These are phyloP conservation scores for Ptyas mucosa DNA, from an alignment of 2,113 vertebrate species.

Conservation along the genomic window DNA sequence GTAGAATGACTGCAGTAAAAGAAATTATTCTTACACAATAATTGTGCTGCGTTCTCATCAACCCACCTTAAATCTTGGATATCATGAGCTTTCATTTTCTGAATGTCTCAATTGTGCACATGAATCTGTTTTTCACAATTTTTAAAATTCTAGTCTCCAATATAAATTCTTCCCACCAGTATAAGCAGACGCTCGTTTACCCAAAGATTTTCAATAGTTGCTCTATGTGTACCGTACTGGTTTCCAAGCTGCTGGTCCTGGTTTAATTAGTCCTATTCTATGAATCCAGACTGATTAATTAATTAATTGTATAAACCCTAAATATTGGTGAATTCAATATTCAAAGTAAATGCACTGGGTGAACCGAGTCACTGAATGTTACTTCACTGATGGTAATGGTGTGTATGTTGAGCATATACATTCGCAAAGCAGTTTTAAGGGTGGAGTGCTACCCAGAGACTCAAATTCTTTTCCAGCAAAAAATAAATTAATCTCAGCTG, in stretches of 20 bases:
- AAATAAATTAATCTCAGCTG: slow-evolving; percentile 11
- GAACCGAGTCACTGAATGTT: slow-evolving; percentile 6
- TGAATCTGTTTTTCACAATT: slow-evolving; percentile 37
- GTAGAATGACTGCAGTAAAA: background rate
- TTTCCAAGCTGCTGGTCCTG: background rate
- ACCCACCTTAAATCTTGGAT: background rate
- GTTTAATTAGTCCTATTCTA: background rate
- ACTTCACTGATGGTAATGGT: background rate
- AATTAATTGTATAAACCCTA: background rate
- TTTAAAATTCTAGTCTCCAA: slow-evolving; percentile 38
- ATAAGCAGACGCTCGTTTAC: background rate
- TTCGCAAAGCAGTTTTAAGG: background rate
- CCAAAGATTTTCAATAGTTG: background rate
- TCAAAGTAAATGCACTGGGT: background rate
- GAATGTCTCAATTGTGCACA: slow-evolving; percentile 29
- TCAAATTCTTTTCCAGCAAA: slow-evolving; percentile 43
- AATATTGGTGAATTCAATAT: background rate
- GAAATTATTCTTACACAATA: background rate
- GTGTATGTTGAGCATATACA: slow-evolving; percentile 27
- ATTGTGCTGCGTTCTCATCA: background rate
- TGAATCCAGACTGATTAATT: accelerated
- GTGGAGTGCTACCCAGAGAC: slow-evolving; percentile 23
- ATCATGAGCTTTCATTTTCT: slow-evolving; percentile 1
- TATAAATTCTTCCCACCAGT: slow-evolving; percentile 27
- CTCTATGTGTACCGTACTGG: background rate